These are phyloP conservation scores for Argentina silus DNA, from an alignment of 2,797 vertebrate species.

Conservation along the genomic window DNA sequence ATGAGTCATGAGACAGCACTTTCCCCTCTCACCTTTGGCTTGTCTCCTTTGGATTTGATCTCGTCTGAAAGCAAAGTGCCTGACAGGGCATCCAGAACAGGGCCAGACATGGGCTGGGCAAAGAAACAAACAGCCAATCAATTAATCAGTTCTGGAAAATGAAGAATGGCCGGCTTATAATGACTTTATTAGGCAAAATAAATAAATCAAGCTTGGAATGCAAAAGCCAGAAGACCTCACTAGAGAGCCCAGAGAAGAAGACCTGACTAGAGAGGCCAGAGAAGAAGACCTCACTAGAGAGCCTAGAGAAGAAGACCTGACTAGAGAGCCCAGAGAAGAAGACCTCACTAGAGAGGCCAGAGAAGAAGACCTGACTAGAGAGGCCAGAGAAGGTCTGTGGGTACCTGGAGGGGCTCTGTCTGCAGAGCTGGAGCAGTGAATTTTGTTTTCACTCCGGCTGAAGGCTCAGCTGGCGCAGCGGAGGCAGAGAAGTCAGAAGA, in stretches of 20 bases:
- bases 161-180: not conserved
- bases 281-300: not conserved
- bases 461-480: slow-evolving; percentile 20
- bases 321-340: not conserved
- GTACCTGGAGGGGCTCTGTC: slow-evolving; percentile 62
- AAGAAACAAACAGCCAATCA: slow-evolving; percentile 19
- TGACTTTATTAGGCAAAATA: too few relatives aligned
- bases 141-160: not conserved
- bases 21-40: slow-evolving; percentile 71
- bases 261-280: not conserved
- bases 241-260: too few relatives aligned
- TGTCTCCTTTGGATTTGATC: slow-evolving; percentile 66
- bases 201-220: too few relatives aligned
- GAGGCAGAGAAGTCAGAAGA: slow-evolving; percentile 66
- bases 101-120: slow-evolving; percentile 60
- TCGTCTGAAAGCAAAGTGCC: slow-evolving; percentile 59
- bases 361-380: not conserved
- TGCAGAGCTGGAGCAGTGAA: slow-evolving; percentile 50
- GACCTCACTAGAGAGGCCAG: not conserved
- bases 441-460: slow-evolving; percentile 30
- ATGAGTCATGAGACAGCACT: not conserved
- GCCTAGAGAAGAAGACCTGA: too few relatives aligned
- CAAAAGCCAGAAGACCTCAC: not conserved
- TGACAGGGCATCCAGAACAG: slow-evolving; percentile 63
- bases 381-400: not conserved